phyloP scores from a whole-genome alignment of 2,797 vertebrate genomes.

The Sebastes glaucus region DNA sequence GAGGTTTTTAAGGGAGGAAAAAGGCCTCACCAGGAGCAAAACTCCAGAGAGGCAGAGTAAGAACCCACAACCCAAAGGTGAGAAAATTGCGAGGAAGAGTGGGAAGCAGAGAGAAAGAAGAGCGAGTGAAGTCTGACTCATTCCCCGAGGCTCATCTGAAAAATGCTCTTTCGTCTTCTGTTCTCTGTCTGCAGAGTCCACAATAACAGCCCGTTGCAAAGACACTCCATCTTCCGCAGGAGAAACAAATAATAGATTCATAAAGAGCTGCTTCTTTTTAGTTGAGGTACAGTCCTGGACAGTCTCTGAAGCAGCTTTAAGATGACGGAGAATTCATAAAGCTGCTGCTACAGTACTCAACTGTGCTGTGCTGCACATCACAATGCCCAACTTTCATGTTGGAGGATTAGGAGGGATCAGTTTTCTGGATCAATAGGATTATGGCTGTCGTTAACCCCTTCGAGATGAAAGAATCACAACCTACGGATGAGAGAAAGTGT shows the following conservation, averaged over 20 bases:
- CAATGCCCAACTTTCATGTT: conserved; percentile 50
- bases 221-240: not conserved
- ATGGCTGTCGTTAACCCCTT: conserved; percentile 54
- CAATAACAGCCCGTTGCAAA: not conserved
- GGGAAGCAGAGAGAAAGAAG: conserved; percentile 39
- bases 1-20: conserved; percentile 24
- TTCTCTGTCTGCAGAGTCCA: conserved; percentile 47
- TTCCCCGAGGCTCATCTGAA: conserved; percentile 52
- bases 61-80: conserved; percentile 38
- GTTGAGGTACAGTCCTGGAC: not conserved
- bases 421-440: conserved; percentile 70
- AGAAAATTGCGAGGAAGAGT: conserved; percentile 33
- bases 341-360: not conserved
- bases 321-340: conserved; percentile 18
- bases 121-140: conserved; percentile 49
- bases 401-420: conserved; percentile 65
- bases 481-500: not conserved
- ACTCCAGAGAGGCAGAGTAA: conserved; percentile 27
- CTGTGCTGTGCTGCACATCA: not conserved
- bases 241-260: conserved; percentile 40
- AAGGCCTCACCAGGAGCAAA: conserved; percentile 24
- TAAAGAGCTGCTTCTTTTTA: conserved; percentile 12
- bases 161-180: conserved; percentile 55
- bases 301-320: conserved; percentile 25
- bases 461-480: conserved; percentile 27